Conservation (phyloP, 2,888 invertebrate species). For the Hypolimnas misippus region DNA sequence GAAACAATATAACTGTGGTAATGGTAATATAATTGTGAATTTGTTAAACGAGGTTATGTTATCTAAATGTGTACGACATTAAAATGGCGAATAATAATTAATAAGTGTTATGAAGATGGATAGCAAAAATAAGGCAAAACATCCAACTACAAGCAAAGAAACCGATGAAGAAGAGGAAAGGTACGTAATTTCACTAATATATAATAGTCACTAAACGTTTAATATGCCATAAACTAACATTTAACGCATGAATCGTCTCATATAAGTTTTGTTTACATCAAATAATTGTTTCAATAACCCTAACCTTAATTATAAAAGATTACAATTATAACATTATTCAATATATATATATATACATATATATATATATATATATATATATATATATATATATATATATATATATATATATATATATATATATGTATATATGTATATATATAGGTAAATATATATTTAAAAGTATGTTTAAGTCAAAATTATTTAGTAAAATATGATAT, state of each 20-base stretch:
- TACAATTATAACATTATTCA: too few species aligned
- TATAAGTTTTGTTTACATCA: background rate
- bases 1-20: slow-evolving; percentile 2
- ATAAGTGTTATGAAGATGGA: slow-evolving; percentile 65
- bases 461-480: too few species aligned
- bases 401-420: too few species aligned
- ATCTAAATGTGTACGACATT: slow-evolving; percentile 30
- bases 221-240: background rate
- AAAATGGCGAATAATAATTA: slow-evolving; percentile 34
- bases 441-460: too few species aligned
- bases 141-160: slow-evolving; percentile 64
- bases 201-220: too few species aligned
- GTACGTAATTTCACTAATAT: slow-evolving; percentile 51
- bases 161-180: slow-evolving; percentile 68
- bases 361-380: too few species aligned
- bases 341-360: too few species aligned
- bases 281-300: too few species aligned
- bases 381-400: too few species aligned
- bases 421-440: too few species aligned
- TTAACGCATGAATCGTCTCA: background rate
- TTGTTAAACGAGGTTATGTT: slow-evolving; percentile 6
- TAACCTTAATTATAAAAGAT: too few species aligned
- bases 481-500: too few species aligned
- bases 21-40: background rate
- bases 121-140: slow-evolving; percentile 55